Conservation (phyloP, 2,113 vertebrate genomes). For the Callaeas wilsoni region DNA sequence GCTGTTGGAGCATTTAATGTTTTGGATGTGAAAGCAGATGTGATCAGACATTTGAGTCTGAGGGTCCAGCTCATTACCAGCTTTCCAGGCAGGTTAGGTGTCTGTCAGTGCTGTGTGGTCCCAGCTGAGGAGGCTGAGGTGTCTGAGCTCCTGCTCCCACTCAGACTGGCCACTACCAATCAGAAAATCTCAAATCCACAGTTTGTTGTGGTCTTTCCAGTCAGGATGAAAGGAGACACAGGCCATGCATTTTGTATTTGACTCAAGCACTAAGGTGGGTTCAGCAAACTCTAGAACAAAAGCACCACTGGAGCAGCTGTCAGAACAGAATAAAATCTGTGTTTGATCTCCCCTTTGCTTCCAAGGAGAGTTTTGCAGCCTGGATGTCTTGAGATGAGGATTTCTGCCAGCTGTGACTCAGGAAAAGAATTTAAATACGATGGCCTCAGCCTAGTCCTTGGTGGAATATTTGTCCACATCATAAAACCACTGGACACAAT, state of each 20-base stretch:
- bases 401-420: constrained; percentile 57
- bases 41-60: not conserved
- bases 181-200: not conserved
- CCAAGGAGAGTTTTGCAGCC: constrained; percentile 42
- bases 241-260: not conserved
- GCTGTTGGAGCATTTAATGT: not conserved
- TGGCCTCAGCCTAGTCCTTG: constrained; percentile 64
- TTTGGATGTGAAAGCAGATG: not conserved
- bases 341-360: constrained; percentile 45
- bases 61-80: not conserved
- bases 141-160: not conserved
- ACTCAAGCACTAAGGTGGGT: not conserved
- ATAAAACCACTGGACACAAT: constrained; percentile 78
- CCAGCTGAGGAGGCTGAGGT: not conserved
- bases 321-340: not conserved
- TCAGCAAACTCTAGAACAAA: not conserved
- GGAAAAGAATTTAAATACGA: constrained; percentile 58
- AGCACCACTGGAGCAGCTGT: not conserved
- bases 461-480: constrained; percentile 78
- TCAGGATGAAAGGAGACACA: not conserved
- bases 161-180: not conserved
- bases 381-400: constrained; percentile 30
- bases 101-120: not conserved
- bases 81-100: not conserved
- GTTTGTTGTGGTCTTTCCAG: not conserved